Conservation (phyloP, 2,888 invertebrate species). For the Microctonus hyperodae region DNA sequence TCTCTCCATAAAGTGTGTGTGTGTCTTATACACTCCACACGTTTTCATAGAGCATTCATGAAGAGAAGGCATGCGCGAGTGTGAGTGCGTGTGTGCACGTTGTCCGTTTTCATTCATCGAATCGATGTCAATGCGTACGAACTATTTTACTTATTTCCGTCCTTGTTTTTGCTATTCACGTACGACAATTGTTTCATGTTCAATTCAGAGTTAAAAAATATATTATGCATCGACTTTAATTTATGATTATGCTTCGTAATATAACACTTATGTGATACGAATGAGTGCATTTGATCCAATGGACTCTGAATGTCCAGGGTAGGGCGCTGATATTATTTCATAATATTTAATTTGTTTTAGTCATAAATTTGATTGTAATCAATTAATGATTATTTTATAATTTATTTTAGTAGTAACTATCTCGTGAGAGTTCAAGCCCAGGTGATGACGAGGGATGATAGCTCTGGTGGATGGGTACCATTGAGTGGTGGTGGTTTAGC, state of each 20-base stretch:
- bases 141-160: slow-evolving; percentile 36
- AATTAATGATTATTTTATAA: not conserved
- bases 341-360: not conserved
- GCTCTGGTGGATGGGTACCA: slow-evolving; percentile 95
- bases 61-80: slow-evolving; percentile 42
- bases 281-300: slow-evolving; percentile 27
- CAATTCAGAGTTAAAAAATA: slow-evolving; percentile 15
- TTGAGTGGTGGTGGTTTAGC: slow-evolving; percentile 93
- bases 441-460: slow-evolving; percentile 99
- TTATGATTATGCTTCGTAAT: not conserved
- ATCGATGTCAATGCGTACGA: slow-evolving; percentile 52
- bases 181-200: slow-evolving; percentile 14
- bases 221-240: slow-evolving; percentile 20
- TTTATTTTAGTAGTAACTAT: slow-evolving; percentile 78
- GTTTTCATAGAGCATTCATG: slow-evolving; percentile 43
- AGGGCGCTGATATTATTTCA: slow-evolving; percentile 12
- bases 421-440: slow-evolving; percentile 98
- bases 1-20: slow-evolving; percentile 22
- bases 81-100: slow-evolving; percentile 48
- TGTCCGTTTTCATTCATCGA: slow-evolving; percentile 52
- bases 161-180: slow-evolving; percentile 25
- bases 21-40: slow-evolving; percentile 28
- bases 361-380: not conserved
- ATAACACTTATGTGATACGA: slow-evolving; percentile 24
- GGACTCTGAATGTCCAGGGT: slow-evolving; percentile 30